A percentile compares a stretch with the other conserved stretches of the same genome.
Conservation (phyloP, 2,113 vertebrate species). For the Chloropsis hardwickii region DNA sequence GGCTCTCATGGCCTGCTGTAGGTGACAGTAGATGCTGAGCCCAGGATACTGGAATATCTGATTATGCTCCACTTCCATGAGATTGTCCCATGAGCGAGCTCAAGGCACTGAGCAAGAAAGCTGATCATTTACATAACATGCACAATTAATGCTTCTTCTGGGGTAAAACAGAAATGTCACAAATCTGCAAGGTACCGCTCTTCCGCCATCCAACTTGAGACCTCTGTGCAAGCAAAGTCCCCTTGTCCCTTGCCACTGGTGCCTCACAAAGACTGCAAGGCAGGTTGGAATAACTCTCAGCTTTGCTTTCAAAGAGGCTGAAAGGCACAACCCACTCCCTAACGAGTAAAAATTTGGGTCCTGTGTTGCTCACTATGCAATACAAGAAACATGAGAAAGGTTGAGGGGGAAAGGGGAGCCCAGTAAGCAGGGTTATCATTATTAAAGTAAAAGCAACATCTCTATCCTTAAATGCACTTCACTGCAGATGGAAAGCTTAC, state of each 20-base stretch:
- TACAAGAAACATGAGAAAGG: background rate
- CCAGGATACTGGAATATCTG: background rate
- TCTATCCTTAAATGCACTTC: background rate
- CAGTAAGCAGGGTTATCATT: background rate
- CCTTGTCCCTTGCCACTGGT: background rate
- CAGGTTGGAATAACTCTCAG: background rate
- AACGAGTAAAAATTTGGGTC: background rate
- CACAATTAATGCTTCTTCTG: background rate
- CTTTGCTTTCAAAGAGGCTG: background rate
- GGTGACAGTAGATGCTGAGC: background rate
- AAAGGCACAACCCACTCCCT: background rate
- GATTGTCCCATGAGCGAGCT: background rate
- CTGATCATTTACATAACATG: background rate
- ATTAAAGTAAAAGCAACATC: background rate
- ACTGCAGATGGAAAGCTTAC: background rate
- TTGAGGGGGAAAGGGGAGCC: background rate
- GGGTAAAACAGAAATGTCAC: background rate
- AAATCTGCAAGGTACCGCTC: background rate
- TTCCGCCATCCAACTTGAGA: background rate
- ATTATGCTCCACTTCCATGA: background rate
- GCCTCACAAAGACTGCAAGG: background rate
- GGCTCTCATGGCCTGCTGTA: background rate
- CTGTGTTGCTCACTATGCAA: background rate
- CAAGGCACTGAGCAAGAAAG: background rate
- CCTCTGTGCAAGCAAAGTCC: background rate